phyloP scores from a whole-genome alignment of 2,113 vertebrate species.

The Stegastes partitus region DNA sequence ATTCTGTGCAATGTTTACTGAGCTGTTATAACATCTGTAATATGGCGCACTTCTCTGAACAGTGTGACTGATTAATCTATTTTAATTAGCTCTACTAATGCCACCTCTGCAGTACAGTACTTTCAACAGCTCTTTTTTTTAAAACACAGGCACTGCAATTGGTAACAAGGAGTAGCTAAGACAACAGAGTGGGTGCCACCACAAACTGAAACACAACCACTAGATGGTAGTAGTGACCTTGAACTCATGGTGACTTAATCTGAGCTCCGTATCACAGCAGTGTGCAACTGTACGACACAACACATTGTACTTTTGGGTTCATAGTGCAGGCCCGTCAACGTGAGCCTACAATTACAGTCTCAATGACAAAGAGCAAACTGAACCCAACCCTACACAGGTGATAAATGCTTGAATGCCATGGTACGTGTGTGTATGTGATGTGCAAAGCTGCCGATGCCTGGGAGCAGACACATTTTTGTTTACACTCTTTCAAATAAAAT shows the following conservation, averaged over 20 bases:
- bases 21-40: not conserved
- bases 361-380: slow-evolving; percentile 15
- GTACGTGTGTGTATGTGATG: not conserved
- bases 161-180: not conserved
- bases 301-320: slow-evolving; percentile 31
- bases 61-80: not conserved
- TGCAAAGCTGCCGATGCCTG: not conserved
- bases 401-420: not conserved
- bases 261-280: not conserved
- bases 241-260: not conserved
- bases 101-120: not conserved
- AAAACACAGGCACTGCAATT: not conserved
- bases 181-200: not conserved
- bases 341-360: slow-evolving; percentile 27
- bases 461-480: not conserved
- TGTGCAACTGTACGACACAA: slow-evolving; percentile 16
- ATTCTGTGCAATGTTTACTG: not conserved
- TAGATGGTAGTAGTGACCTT: slow-evolving; percentile 59
- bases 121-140: not conserved
- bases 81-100: not conserved
- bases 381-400: slow-evolving; percentile 12
- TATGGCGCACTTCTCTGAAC: no score
- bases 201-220: slow-evolving; percentile 34
- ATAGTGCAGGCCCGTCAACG: slow-evolving; percentile 6
- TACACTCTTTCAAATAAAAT: not conserved